These are phyloP conservation scores for Ridgeia piscesae DNA, from an alignment of 1,140 invertebrate genomes.

Conservation along the genomic window DNA sequence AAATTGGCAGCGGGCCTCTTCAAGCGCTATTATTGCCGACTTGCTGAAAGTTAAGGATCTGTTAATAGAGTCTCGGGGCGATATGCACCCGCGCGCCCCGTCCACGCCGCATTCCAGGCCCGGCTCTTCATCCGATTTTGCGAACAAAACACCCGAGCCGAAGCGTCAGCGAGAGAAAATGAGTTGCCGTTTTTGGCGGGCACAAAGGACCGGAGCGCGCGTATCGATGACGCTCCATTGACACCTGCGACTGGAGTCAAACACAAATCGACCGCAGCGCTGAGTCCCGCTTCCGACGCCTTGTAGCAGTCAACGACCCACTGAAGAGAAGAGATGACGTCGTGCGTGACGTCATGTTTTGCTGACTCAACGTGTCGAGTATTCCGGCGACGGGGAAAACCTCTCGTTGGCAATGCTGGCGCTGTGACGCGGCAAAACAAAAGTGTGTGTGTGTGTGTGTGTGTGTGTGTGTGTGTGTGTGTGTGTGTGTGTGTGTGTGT, in stretches of 20 bases:
- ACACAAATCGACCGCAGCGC: background rate
- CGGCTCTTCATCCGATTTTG: background rate
- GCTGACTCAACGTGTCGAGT: background rate
- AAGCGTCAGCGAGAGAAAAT: background rate
- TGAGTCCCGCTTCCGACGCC: background rate
- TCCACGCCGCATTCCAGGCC: background rate
- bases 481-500: too few relatives aligned
- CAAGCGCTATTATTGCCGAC: background rate
- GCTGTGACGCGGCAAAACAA: background rate
- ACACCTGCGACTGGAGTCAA: background rate
- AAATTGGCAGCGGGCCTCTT: background rate
- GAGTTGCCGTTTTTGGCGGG: background rate
- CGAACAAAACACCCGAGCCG: background rate
- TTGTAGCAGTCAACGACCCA: background rate
- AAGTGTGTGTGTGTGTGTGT: too few relatives aligned
- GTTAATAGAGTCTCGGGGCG: background rate
- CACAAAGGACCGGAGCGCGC: background rate
- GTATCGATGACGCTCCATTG: background rate
- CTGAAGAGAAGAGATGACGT: background rate
- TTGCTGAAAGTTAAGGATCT: background rate
- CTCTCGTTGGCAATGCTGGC: background rate
- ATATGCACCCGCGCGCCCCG: background rate
- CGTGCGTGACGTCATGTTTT: background rate
- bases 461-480: too few relatives aligned
- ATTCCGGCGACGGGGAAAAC: background rate